phyloP scores from a whole-genome alignment of 2,797 vertebrate genomes.

The Pogoniulus pusillus region DNA sequence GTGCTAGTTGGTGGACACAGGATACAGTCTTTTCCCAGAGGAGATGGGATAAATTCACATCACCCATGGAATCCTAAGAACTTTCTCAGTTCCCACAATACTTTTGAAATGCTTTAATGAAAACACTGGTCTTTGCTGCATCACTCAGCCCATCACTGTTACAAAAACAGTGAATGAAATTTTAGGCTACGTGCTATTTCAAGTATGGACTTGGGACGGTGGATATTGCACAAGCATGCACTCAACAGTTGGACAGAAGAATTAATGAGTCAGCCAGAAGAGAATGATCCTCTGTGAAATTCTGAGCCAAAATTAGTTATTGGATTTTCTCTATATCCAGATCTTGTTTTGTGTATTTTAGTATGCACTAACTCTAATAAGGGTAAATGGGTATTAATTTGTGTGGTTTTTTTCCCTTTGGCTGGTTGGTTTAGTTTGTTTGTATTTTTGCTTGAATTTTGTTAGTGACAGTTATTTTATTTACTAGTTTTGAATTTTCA shows the following conservation, averaged over 20 bases:
- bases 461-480: neutral
- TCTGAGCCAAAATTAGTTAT: neutral
- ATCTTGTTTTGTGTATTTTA: neutral
- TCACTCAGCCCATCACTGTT: neutral
- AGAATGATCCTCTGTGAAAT: neutral
- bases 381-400: neutral
- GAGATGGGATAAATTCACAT: neutral
- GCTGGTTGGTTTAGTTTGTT: neutral
- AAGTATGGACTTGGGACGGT: neutral
- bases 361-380: neutral
- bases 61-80: neutral
- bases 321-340: neutral
- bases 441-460: neutral
- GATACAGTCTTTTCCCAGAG: neutral
- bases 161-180: neutral
- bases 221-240: neutral
- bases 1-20: neutral
- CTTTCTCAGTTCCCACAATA: neutral
- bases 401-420: no score
- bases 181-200: neutral
- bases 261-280: neutral
- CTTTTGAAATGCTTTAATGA: neutral
- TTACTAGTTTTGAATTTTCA: neutral
- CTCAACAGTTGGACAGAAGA: accelerated
- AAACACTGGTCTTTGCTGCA: neutral